Base-by-base conservation (phyloP, 1,140 invertebrate species). In the Eumaeus atala region DNA sequence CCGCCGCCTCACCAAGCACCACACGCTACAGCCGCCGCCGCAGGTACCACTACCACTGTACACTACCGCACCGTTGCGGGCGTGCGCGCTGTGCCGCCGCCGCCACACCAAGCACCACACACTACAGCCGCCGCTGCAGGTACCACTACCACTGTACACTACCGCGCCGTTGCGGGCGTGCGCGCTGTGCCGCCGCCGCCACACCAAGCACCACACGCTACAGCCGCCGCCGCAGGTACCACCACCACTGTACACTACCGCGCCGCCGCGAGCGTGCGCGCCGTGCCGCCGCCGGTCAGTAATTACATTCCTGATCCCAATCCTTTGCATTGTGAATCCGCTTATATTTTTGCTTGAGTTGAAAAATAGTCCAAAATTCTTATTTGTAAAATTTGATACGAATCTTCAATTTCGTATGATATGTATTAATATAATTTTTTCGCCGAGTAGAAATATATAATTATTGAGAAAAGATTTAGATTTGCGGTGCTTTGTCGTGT, bases 1-100 rank as follows among this genome's bases (percentile, higher is more conserved):
- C 64, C 89, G 93, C 14, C 87, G 92, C 34, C 81, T 95, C 53
- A 91, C 91, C 51, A 91, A 92, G 61, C 94, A 94, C 68, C 91
- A 93, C 65, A 77, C 76, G 54, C 90, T 92, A 56, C 91, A 93
- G 74, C 90, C 91, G 61, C 87, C 90, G 57, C 87, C 89, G 56
- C 88, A 90, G 14, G 81, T 84, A 18, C 65, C 21, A 28, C 21
- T 6, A 28, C 21, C 21, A 28, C 21, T 3, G 2, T 28, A 28
- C 21, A 28, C 21, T 6, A 28, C 21, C 6, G 6, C 21, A n/a
- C 91, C 91, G 70, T 91, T 92, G 28, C 90, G 94, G 70, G 91
- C 91, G 0, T 95, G 94, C 21, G 6, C 21, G 21, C 21, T 28
- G 6, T 6, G 6, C 21, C 17, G 34, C 12, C 16, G 14, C 11